Conservation (phyloP, 2,797 vertebrate genomes). For the Acanthiza pusilla region DNA sequence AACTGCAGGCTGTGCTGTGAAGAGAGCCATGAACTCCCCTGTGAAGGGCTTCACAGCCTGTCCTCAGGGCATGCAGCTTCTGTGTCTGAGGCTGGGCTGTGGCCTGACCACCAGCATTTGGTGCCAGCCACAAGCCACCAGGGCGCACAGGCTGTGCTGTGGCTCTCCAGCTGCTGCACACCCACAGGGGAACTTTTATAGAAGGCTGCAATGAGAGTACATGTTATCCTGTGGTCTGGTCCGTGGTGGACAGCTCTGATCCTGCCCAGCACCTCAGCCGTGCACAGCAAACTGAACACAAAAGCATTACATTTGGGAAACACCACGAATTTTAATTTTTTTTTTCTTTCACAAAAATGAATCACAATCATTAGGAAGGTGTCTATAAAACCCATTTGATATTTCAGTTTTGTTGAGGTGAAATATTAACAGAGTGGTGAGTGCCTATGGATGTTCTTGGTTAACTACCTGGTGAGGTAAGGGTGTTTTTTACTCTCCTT, state of each 20-base stretch:
- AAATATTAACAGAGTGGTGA: neutral
- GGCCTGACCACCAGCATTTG: neutral
- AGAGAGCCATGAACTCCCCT: neutral
- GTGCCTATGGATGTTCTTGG: neutral
- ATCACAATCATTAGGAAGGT: neutral
- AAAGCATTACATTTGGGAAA: neutral
- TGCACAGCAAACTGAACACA: rapidly evolving
- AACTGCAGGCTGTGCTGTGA: rapidly evolving
- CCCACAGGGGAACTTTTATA: neutral
- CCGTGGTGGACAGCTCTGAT: rapidly evolving
- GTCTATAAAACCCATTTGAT: neutral
- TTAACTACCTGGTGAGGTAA: neutral
- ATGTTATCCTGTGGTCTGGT: neutral
- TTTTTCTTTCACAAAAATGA: neutral
- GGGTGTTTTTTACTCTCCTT: neutral
- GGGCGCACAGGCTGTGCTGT: neutral
- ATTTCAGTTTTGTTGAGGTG: neutral
- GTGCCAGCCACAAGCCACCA: neutral
- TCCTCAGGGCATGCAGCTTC: rapidly evolving
- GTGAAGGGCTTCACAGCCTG: neutral
- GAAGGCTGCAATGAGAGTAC: rapidly evolving
- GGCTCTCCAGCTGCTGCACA: neutral
- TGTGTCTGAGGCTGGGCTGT: neutral
- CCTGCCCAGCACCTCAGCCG: neutral
- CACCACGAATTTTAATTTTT: neutral